phyloP scores from a whole-genome alignment of 64 coral and sea anemone species.

The Stylophora pistillata region DNA sequence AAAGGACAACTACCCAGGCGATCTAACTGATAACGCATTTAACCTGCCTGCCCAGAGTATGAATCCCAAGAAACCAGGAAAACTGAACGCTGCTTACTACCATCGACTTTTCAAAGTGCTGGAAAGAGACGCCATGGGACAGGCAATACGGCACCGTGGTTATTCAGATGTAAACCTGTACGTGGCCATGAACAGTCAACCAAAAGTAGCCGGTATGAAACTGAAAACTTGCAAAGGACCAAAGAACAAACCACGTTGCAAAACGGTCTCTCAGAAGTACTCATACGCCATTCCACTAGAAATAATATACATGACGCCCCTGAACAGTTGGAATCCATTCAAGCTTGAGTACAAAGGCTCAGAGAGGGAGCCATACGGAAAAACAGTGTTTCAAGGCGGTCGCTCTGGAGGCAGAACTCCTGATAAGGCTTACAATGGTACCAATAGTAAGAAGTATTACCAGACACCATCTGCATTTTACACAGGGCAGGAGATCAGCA shows the following conservation, averaged over 20 bases:
- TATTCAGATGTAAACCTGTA: conserved; percentile 72
- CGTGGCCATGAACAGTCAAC: conserved; percentile 78
- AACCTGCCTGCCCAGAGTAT: conserved; percentile 42
- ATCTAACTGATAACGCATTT: conserved; percentile 63
- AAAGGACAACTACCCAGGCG: conserved; percentile 64
- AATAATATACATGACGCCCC: conserved; percentile 76
- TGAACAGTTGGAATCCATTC: conserved; percentile 80
- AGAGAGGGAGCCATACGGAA: neutral
- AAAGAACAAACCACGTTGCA: conserved; percentile 8
- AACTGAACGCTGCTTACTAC: conserved; percentile 60
- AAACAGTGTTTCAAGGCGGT: conserved; percentile 49
- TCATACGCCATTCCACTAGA: conserved; percentile 75
- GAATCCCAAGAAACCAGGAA: conserved; percentile 45
- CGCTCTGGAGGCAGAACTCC: conserved; percentile 66
- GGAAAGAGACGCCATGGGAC: conserved; percentile 58
- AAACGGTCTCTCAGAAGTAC: conserved; percentile 45
- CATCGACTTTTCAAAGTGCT: conserved; percentile 70
- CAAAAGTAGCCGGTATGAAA: conserved; percentile 63
- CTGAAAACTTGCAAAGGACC: conserved; percentile 33
- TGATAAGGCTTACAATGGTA: conserved; percentile 79
- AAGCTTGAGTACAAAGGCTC: conserved; percentile 71
- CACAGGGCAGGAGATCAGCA: conserved; percentile 64
- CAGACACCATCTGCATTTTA: conserved; percentile 79
- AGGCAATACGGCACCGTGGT: conserved; percentile 53
- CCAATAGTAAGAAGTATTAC: conserved; percentile 80